These are phyloP conservation scores for Heliconius hermathena DNA, from an alignment of 1,140 invertebrate species.

Conservation along the genomic window DNA sequence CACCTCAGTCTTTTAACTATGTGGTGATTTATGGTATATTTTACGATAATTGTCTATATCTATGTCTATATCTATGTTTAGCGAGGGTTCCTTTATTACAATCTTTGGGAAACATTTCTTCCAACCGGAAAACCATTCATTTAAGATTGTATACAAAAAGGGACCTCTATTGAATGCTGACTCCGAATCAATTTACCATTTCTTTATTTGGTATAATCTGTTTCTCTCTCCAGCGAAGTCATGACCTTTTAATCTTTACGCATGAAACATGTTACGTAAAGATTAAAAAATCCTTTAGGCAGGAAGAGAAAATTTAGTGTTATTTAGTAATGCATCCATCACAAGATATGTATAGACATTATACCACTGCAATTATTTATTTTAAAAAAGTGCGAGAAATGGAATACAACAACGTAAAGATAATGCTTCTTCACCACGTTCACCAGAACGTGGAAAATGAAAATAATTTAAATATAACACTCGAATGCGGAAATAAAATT, in stretches of 20 bases:
- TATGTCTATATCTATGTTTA: not conserved
- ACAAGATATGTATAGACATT: no score
- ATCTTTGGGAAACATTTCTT: not conserved
- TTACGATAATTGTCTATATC: slow-evolving; percentile 1
- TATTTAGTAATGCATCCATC: no score
- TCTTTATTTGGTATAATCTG: not conserved
- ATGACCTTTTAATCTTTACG: not conserved
- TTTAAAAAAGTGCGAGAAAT: no score
- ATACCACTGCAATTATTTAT: no score
- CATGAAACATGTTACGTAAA: no score
- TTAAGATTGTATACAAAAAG: not conserved
- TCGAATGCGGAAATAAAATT: not conserved
- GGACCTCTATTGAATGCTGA: not conserved
- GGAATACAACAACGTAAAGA: no score
- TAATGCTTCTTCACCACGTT: no score
- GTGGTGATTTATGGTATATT: slow-evolving; percentile 11
- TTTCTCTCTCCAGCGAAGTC: not conserved
- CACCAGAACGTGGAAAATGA: not conserved
- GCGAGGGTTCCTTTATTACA: slow-evolving; percentile 5
- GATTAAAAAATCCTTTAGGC: not conserved
- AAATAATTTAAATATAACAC: not conserved
- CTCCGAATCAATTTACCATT: not conserved
- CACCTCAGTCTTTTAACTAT: slow-evolving; percentile 3
- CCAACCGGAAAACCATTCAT: not conserved
- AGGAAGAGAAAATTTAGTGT: not conserved